Conservation (phyloP, 2,113 vertebrate species). For the Struthio camelus region DNA sequence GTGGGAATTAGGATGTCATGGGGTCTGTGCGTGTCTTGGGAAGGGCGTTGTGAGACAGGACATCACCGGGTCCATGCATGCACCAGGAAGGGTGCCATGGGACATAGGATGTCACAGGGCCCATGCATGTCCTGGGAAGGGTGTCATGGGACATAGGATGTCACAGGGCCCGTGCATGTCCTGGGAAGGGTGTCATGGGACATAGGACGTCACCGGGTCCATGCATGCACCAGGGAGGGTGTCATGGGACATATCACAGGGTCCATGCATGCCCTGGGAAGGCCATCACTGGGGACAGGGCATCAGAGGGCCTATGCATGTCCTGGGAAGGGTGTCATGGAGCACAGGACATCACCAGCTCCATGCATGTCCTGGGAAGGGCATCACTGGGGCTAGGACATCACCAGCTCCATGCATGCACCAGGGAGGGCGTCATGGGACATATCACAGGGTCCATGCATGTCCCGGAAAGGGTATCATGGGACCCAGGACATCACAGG, state of each 20-base stretch:
- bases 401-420: neutral
- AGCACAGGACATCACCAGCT: neutral
- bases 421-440: neutral
- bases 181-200: neutral
- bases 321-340: neutral
- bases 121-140: neutral
- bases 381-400: neutral
- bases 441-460: neutral
- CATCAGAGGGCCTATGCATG: accelerated
- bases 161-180: neutral
- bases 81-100: neutral
- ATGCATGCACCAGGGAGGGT: neutral
- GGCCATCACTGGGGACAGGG: accelerated
- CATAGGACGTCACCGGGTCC: neutral
- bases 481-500: neutral
- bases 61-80: accelerated
- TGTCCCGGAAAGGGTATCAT: neutral
- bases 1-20: accelerated
- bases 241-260: neutral
- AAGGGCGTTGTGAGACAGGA: accelerated
- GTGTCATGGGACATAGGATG: neutral
- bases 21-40: accelerated
- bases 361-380: neutral
- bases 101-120: neutral
- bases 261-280: accelerated